Conservation (phyloP, 2,113 vertebrate genomes). For the Dipodomys merriami region DNA sequence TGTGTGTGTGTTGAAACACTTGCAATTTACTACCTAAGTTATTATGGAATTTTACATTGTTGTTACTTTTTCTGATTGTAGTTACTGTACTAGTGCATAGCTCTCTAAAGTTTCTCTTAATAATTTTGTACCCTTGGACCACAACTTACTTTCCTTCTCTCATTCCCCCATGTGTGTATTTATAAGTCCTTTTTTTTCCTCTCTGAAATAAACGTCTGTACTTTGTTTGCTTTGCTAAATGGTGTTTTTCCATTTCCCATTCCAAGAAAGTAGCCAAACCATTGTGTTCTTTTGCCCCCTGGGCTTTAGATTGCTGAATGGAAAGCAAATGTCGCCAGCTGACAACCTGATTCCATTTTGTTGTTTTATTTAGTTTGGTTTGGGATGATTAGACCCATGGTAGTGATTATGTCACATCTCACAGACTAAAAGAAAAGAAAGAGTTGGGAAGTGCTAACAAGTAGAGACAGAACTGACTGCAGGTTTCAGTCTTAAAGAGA, state of each 20-base stretch:
- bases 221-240: slow-evolving; percentile 55
- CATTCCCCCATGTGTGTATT: not conserved
- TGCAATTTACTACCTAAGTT: not conserved
- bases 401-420: not conserved
- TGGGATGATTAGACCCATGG: not conserved
- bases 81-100: not conserved
- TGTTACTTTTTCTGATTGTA: not conserved
- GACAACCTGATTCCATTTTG: slow-evolving; percentile 29
- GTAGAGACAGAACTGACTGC: not conserved
- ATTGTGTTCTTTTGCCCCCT: slow-evolving; percentile 67
- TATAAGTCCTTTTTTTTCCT: not conserved
- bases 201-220: not conserved
- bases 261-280: slow-evolving; percentile 65
- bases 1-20: not conserved
- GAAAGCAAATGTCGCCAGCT: slow-evolving; percentile 56
- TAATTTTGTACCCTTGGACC: not conserved
- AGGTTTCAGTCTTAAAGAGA: not conserved
- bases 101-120: not conserved
- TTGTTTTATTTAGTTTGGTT: not conserved
- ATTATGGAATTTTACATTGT: not conserved
- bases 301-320: slow-evolving; percentile 52
- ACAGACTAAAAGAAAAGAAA: slow-evolving; percentile 7
- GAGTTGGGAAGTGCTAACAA: not conserved
- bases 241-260: slow-evolving; percentile 62
- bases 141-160: not conserved